Evolutionary conservation across 2,888 invertebrate genomes (phyloP).

Genomic region (Theretra japonica): DNA sequence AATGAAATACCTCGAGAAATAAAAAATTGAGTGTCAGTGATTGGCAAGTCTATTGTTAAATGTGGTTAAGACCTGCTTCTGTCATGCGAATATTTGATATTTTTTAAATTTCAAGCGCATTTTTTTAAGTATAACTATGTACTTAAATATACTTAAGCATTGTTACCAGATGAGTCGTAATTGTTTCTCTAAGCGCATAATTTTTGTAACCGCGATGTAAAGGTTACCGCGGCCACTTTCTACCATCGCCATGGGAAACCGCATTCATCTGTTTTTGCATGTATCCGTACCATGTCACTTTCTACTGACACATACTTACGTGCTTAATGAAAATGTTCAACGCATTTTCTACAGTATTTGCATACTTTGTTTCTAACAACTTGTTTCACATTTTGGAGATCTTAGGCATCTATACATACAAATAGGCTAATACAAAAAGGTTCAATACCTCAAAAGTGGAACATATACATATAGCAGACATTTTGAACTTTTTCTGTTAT

Average conservation of each 20-base stretch:
- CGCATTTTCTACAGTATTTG: slow-evolving; percentile 8
- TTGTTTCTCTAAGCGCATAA: slow-evolving; percentile 40
- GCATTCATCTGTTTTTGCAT: slow-evolving; percentile 61
- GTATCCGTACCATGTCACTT: slow-evolving; percentile 40
- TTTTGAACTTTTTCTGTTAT: too few relatives aligned
- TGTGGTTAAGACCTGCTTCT: too few relatives aligned
- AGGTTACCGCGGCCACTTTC: slow-evolving; percentile 69
- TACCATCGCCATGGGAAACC: slow-evolving; percentile 74
- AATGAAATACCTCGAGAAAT: too few relatives aligned
- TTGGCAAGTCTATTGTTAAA: too few relatives aligned
- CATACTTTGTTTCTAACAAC: background rate
- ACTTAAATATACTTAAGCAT: background rate
- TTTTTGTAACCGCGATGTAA: slow-evolving; percentile 51
- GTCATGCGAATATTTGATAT: too few relatives aligned
- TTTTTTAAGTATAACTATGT: background rate
- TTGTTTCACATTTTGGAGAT: too few relatives aligned
- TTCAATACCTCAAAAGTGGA: too few relatives aligned
- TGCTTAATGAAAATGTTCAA: slow-evolving; percentile 15
- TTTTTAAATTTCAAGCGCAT: too few relatives aligned
- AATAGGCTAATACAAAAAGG: too few relatives aligned
- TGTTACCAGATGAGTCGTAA: slow-evolving; percentile 12
- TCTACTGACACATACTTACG: slow-evolving; percentile 39
- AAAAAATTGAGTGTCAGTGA: too few relatives aligned
- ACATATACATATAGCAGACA: too few relatives aligned
- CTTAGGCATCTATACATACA: too few relatives aligned